Percentiles rank a stretch among this genome's conserved stretches.
Conservation (phyloP, 2,113 vertebrate genomes). For the Ancistrus triradiatus region DNA sequence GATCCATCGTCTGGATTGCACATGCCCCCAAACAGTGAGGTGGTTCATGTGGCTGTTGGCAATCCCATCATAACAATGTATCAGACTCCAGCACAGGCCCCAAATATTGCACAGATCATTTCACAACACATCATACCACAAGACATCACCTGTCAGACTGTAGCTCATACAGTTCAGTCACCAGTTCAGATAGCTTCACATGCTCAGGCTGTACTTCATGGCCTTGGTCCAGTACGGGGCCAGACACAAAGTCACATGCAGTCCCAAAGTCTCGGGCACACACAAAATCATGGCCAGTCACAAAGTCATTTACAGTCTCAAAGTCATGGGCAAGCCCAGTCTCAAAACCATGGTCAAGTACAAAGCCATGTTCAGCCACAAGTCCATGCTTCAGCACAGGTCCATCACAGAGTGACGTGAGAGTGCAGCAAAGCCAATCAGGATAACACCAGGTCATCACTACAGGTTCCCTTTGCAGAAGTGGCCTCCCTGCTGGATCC, state of each 20-base stretch:
- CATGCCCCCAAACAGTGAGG: conserved; percentile 36
- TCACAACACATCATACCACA: conserved; percentile 40
- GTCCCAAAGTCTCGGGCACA: conserved; percentile 20
- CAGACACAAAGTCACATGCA: conserved; percentile 12
- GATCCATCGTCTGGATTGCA: conserved; percentile 46
- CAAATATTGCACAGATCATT: conserved; percentile 40
- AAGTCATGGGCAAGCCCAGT: conserved; percentile 18
- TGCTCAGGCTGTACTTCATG: conserved; percentile 39
- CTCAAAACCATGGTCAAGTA: not conserved
- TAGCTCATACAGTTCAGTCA: conserved; percentile 37
- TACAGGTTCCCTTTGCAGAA: conserved; percentile 68
- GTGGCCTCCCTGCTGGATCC: conserved; percentile 74
- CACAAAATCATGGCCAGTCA: conserved; percentile 9
- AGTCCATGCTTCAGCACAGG: conserved; percentile 38
- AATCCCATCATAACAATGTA: conserved; percentile 54
- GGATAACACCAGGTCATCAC: conserved; percentile 17
- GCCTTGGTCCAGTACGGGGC: conserved; percentile 3
- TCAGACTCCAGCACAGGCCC: conserved; percentile 45
- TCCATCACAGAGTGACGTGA: conserved; percentile 22
- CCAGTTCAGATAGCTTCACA: conserved; percentile 56
- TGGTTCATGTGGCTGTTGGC: conserved; percentile 41
- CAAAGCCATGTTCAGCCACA: conserved; percentile 15
- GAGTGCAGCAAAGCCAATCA: conserved; percentile 3
- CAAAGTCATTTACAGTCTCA: conserved; percentile 22
- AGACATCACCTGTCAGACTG: conserved; percentile 39